Evolutionary conservation across 2,797 vertebrate species (phyloP), one percentile per base, ranked within the genome.

Genomic region (Parotocinclus haroldoi): DNA sequence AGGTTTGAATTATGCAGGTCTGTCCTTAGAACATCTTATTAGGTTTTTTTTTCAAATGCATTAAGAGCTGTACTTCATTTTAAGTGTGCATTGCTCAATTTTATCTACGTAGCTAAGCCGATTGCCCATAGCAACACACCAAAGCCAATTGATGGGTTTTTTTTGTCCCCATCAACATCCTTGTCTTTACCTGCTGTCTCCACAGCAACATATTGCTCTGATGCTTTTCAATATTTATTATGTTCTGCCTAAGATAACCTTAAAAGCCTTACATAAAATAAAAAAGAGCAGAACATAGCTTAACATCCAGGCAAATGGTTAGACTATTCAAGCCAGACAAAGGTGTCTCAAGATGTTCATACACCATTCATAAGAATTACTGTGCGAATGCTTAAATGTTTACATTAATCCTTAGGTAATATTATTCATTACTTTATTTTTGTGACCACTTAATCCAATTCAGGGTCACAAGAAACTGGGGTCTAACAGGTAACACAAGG

Each of bases 181-280:
- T 48, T 19, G 51, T 62, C 27, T 70, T 57, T 51, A 63, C 48
- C 55, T 54, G 51, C 58, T 38, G 70, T 72, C 64, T 42, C 70
- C 70, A 72, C 38, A 59, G 70, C 63, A 72, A 67, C 70, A 61
- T 65, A 42, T 48, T 66, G 56, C 44, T 42, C 39, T 68, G 18
- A 45, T 45, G 14, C 37, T 58, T 67, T 58, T 67, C 17, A 36
- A 19, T 40, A 45, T 45, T 64, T 36, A 13, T 46, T 39, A 37
- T 65, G 42, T 67, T 66, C 53, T 57, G 53, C 54, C 46, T 40
- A 39, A 40, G 45, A 19, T 16, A 39, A 51, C 40, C 40, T 42
- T 11, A 42, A 42, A 42, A 42, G 10, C 40, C 40, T 42, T 42
- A 11, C 8, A 42, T 42, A 10, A n/a, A 61, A 49, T 10, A 60